phyloP scores from a whole-genome alignment of 1,140 invertebrate species.

The Bombus ignitus region DNA sequence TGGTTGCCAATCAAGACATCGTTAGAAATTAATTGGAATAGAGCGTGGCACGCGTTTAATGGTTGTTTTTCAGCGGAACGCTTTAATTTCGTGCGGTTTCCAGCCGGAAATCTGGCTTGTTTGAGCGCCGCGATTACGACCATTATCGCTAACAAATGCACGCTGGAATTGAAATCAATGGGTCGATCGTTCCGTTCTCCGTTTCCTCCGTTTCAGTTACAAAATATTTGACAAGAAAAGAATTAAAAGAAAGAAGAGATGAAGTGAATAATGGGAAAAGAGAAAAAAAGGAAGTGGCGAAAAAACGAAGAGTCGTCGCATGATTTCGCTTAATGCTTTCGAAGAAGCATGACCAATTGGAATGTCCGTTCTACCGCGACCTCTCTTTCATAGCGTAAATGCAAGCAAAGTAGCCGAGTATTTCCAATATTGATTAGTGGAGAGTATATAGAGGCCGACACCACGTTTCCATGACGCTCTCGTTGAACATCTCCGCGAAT shows the following conservation, averaged over 20 bases:
- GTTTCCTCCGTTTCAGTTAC: too few relatives aligned
- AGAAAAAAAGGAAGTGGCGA: too few relatives aligned
- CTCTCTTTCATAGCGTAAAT: not conserved
- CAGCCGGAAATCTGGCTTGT: conserved; percentile 41
- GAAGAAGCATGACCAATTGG: not conserved
- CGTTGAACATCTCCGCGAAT: conserved; percentile 3
- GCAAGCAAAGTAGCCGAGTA: not conserved
- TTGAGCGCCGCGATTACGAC: conserved; percentile 28
- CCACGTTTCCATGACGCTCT: not conserved
- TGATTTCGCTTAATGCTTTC: conserved; percentile 13
- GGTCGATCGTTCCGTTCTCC: not conserved
- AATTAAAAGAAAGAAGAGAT: not conserved
- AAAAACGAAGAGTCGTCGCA: not conserved
- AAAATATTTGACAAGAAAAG: not conserved
- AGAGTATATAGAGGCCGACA: too few relatives aligned
- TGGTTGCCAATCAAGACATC: conserved; percentile 47
- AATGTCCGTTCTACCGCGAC: not conserved
- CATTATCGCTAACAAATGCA: conserved; percentile 60
- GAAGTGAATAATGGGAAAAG: not conserved
- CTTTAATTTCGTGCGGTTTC: conserved; percentile 59
- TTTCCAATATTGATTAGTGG: conserved; percentile 8
- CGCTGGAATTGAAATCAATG: conserved; percentile 14
- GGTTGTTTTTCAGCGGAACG: conserved; percentile 10
- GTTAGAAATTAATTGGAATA: conserved; percentile 67
- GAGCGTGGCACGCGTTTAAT: conserved; percentile 32